phyloP scores from a whole-genome alignment of 2,888 invertebrate species.

The Morpho deidamia region DNA sequence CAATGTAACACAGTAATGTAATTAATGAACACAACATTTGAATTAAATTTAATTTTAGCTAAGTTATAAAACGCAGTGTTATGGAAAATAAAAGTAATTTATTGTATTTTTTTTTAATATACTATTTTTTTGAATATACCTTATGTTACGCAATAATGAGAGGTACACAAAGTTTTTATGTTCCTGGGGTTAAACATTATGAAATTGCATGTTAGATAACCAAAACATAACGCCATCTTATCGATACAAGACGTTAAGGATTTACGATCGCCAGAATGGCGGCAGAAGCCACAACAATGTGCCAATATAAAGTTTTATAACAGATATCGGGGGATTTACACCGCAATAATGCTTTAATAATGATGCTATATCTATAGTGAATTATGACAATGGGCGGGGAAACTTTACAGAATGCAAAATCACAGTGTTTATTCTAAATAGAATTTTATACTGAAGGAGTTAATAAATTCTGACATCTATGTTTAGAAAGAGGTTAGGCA shows the following conservation, averaged over 20 bases:
- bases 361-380: neutral
- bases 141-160: neutral
- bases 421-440: too few relatives aligned
- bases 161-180: neutral
- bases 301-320: constrained; percentile 66
- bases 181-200: neutral
- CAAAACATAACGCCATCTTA: constrained; percentile 28
- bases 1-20: too few relatives aligned
- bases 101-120: too few relatives aligned
- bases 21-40: too few relatives aligned
- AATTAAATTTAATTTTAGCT: too few relatives aligned
- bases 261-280: constrained; percentile 58
- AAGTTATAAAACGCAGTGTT: too few relatives aligned
- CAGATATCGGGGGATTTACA: constrained; percentile 51
- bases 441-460: too few relatives aligned
- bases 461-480: too few relatives aligned
- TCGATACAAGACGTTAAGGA: constrained; percentile 49
- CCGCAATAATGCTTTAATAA: constrained; percentile 52
- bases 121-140: too few relatives aligned
- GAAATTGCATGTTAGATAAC: neutral
- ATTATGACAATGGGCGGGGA: neutral
- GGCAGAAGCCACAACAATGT: constrained; percentile 46
- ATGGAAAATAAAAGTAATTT: neutral
- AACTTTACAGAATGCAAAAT: neutral
- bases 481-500: too few relatives aligned